phyloP scores from a whole-genome alignment of 2,113 vertebrate species.

The Takifugu bimaculatus region DNA sequence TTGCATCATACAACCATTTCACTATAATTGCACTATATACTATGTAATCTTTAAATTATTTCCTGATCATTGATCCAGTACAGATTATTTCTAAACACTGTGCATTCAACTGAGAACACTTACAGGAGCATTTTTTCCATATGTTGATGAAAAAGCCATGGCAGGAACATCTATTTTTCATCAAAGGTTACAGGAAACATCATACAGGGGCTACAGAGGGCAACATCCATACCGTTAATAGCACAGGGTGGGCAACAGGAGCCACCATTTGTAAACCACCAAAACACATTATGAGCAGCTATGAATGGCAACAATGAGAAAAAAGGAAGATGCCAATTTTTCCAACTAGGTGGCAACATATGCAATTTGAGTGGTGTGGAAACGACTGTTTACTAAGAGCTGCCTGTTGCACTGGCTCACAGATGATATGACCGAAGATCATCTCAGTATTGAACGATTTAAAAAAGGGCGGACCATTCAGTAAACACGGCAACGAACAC shows the following conservation, averaged over 20 bases:
- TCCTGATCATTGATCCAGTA: conserved; percentile 67
- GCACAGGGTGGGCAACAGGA: conserved; percentile 61
- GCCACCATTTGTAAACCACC: conserved; percentile 70
- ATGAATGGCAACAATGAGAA: conserved; percentile 48
- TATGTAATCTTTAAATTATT: conserved; percentile 54
- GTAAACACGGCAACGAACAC: conserved; percentile 32
- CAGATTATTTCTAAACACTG: conserved; percentile 54
- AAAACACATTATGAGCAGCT: conserved; percentile 61
- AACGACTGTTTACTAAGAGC: conserved; percentile 43
- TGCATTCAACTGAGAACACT: conserved; percentile 76
- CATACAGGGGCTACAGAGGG: conserved; percentile 68
- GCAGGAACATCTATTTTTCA: conserved; percentile 68
- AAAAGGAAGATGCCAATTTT: conserved; percentile 38
- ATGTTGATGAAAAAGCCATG: conserved; percentile 74
- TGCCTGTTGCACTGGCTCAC: conserved; percentile 52
- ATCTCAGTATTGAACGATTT: conserved; percentile 1
- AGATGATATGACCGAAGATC: conserved; percentile 36
- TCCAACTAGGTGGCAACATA: conserved; percentile 46
- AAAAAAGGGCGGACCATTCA: neutral
- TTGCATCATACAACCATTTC: conserved; percentile 73
- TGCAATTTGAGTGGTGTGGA: conserved; percentile 45
- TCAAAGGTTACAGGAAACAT: conserved; percentile 68
- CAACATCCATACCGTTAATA: conserved; percentile 73
- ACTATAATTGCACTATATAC: conserved; percentile 75
- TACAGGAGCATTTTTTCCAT: conserved; percentile 73